Evolutionary conservation across 2,888 invertebrate genomes (phyloP).

Genomic region (Hirudinaria manillensis): DNA sequence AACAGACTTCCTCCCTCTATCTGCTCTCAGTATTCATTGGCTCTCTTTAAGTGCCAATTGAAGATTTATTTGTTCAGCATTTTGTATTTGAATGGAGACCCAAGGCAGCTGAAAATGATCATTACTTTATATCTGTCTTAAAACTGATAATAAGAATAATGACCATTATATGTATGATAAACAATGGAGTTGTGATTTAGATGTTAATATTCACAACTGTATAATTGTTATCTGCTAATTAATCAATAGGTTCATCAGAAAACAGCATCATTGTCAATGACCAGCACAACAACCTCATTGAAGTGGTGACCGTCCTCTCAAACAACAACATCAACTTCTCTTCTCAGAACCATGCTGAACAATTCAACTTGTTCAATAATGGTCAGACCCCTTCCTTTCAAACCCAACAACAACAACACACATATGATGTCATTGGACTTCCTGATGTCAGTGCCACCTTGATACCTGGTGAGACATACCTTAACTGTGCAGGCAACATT

Average conservation of each 20-base stretch:
- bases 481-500: neutral
- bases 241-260: neutral
- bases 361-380: neutral
- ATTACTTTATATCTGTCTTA: too few species aligned
- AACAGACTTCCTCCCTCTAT: too few species aligned
- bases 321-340: constrained; percentile 17
- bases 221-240: too few species aligned
- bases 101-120: too few species aligned
- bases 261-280: constrained; percentile 12
- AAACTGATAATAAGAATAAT: too few species aligned
- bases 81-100: too few species aligned
- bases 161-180: too few species aligned
- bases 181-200: too few species aligned
- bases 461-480: neutral
- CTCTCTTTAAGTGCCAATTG: too few species aligned
- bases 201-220: too few species aligned
- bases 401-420: neutral
- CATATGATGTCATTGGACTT: neutral
- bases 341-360: neutral
- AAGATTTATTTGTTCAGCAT: too few species aligned
- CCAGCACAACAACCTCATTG: constrained; percentile 6
- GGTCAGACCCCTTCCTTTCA: neutral
- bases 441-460: neutral
- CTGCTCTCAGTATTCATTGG: too few species aligned
- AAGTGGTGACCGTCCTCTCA: neutral